Conservation (phyloP, 1,140 invertebrate species). For the Drosophila nebulosa region DNA sequence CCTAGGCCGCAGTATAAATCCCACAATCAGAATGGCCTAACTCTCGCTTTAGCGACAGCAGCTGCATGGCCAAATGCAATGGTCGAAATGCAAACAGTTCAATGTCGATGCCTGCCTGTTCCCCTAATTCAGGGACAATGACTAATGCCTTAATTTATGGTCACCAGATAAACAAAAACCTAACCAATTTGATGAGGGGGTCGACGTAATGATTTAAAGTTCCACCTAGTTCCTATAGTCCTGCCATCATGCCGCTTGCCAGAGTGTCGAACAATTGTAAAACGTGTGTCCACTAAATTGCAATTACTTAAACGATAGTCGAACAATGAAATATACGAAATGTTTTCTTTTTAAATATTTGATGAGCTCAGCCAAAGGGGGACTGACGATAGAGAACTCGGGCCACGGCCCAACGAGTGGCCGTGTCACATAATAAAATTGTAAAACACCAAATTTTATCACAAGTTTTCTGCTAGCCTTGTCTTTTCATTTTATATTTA, state of each 20-base stretch:
- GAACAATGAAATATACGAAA: conserved; percentile 43
- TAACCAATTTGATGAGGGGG: background rate
- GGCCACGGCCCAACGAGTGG: background rate
- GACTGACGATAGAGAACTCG: background rate
- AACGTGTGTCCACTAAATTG: conserved; percentile 70
- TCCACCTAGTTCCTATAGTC: background rate
- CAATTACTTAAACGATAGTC: conserved; percentile 65
- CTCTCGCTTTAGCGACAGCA: conserved; percentile 59
- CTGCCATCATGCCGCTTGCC: no score
- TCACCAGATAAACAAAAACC: conserved; percentile 68
- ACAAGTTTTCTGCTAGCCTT: conserved; percentile 23
- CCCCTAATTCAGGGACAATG: conserved; percentile 35
- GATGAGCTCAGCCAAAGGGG: conserved; percentile 35
- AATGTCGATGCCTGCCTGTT: conserved; percentile 37
- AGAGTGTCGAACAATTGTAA: conserved; percentile 31
- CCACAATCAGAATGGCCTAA: conserved; percentile 41
- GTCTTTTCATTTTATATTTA: conserved; percentile 17
- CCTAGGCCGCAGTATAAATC: conserved; percentile 58
- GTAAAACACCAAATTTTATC: conserved; percentile 73
- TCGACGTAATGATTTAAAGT: conserved; percentile 59
- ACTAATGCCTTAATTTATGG: conserved; percentile 76
- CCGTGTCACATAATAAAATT: conserved; percentile 72
- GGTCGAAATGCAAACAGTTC: conserved; percentile 75
- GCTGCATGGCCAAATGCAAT: conserved; percentile 68
- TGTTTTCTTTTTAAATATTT: conserved; percentile 68